Percentiles rank a stretch among this genome's conserved stretches.
These are phyloP conservation scores for Acinonyx jubatus DNA, from an alignment of 2,113 vertebrate genomes.

Conservation along the genomic window DNA sequence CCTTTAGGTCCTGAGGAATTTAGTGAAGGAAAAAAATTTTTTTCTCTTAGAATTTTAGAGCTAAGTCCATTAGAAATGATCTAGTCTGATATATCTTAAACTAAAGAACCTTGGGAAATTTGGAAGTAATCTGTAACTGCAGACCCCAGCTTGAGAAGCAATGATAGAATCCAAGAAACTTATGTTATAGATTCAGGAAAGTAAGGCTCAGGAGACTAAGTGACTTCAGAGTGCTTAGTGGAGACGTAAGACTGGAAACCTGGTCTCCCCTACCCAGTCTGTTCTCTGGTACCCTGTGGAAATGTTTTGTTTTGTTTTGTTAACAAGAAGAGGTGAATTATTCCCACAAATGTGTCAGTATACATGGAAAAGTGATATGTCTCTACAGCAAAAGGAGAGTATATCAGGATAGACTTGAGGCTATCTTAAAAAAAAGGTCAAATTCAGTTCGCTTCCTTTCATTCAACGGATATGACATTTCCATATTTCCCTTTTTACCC, in stretches of 20 bases:
- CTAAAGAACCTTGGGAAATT: neutral
- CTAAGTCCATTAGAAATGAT: neutral
- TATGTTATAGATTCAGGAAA: neutral
- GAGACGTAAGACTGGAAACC: neutral
- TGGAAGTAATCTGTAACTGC: neutral
- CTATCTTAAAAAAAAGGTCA: neutral
- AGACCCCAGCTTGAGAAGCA: neutral
- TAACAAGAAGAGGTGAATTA: neutral
- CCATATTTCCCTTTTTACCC: neutral
- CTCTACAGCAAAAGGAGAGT: neutral
- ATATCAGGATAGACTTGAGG: neutral
- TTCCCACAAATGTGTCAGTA: neutral
- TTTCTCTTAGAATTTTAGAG: neutral
- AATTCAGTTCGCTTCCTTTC: slow-evolving; percentile 9
- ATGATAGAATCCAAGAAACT: neutral
- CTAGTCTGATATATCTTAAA: neutral
- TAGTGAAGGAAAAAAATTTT: neutral
- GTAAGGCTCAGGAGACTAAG: neutral
- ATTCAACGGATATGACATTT: neutral
- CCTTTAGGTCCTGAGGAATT: neutral
- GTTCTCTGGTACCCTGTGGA: neutral
- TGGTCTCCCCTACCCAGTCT: too few species aligned
- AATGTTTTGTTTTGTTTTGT: neutral
- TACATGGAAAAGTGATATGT: neutral
- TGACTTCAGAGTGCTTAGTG: neutral